Evolutionary conservation across 2,113 vertebrate genomes (phyloP).

Genomic region (Cyprinodon tularosa): DNA sequence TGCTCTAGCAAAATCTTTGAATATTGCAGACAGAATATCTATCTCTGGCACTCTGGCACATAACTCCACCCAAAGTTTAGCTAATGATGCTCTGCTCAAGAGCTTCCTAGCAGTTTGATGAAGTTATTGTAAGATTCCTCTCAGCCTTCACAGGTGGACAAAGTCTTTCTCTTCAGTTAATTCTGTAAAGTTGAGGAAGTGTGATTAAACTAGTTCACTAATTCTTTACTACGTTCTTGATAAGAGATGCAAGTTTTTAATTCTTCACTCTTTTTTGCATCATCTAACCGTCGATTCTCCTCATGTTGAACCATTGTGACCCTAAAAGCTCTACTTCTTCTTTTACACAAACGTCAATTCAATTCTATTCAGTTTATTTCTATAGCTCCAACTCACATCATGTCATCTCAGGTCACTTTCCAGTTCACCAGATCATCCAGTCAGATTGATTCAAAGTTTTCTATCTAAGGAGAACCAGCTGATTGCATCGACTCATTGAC

Average conservation of each 20-base stretch:
- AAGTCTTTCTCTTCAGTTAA: neutral
- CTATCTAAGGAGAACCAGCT: no score
- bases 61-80: neutral
- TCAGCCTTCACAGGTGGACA: neutral
- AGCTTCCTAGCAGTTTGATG: neutral
- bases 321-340: neutral
- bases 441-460: no score
- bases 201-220: constrained; percentile 25
- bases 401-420: no score
- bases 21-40: no score
- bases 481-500: no score
- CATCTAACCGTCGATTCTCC: constrained; percentile 8
- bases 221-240: constrained; percentile 36
- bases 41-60: neutral
- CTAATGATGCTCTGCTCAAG: neutral
- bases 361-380: no score
- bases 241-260: constrained; percentile 1
- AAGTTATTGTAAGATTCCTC: neutral
- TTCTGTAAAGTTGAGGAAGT: constrained; percentile 7
- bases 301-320: neutral
- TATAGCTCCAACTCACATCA: no score
- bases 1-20: no score
- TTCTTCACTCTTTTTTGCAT: constrained; percentile 22
- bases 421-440: no score
- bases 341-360: no score